Evolutionary conservation across 2,113 vertebrate genomes (phyloP), one percentile per base, ranked within the genome.

Genomic region (Corapipo altera): DNA sequence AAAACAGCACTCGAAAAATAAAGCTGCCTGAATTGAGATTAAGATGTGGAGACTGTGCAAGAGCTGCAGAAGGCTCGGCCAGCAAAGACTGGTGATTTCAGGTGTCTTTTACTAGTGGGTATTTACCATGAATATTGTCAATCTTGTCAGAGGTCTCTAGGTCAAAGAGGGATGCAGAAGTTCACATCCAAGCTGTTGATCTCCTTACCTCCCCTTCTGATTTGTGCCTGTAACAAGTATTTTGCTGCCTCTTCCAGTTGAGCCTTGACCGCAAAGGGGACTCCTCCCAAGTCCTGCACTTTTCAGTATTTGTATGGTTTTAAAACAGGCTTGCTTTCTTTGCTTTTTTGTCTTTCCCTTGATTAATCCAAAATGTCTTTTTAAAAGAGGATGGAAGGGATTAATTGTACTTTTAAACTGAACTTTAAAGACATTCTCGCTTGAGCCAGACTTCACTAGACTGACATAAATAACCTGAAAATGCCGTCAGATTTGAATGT

Each of bases 381-480:
- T 81, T 88, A 92, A 77, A 67, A 82, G 85, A 91, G 94, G 93
- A 96, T 96, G 83, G 76, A 96, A 96, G 92, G 92, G 92, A 95
- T 95, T 94, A 96, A 95, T 97, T 92, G 96, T 95, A 96, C 96
- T 96, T 84, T 81, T 84, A 96, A 86, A 86, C 85, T 91, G 94
- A 90, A 93, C 85, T 95, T 94, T 71, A 91, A 96, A 87, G 95
- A 75, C 52, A 59, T 92, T 89, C 74, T 89, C 43, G 37, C 37
- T 91, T 88, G 81, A 94, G 69, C 77, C 81, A 94, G 83, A 81
- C 95, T 78, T 84, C 75, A 77, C 85, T 64, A 87, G 82, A 71
- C 82, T 26, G 91, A 90, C 75, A 92, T 78, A 92, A 96, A 91
- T 84, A 96, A 93, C 75, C 55, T 49, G 27, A 91, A 75, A 81